Evolutionary conservation across 2,888 invertebrate genomes (phyloP).

Genomic region (Ophioninae sp.): DNA sequence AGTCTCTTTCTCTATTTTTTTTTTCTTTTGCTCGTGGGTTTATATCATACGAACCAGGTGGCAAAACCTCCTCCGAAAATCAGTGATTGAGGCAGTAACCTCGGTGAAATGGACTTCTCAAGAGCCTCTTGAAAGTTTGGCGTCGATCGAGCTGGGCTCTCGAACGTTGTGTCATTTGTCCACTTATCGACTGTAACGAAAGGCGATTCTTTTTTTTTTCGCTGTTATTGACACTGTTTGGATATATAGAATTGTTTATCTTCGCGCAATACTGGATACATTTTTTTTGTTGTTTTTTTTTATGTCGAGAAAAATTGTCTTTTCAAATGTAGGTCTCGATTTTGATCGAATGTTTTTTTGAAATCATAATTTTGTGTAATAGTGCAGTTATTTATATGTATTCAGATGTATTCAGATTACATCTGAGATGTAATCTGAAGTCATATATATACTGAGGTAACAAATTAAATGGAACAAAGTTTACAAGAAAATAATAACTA

Average conservation of each 20-base stretch:
- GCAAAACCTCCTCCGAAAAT: conserved; percentile 13
- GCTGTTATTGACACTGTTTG: neutral
- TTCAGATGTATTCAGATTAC: too few species aligned
- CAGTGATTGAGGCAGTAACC: conserved; percentile 9
- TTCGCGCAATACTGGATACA: too few species aligned
- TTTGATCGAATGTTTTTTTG: too few species aligned
- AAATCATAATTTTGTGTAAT: too few species aligned
- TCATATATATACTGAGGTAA: too few species aligned
- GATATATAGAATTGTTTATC: neutral
- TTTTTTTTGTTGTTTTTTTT: too few species aligned
- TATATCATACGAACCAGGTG: conserved; percentile 21
- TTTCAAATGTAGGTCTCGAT: too few species aligned
- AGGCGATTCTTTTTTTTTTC: neutral
- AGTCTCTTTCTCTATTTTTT: conserved; percentile 12
- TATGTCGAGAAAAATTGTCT: too few species aligned
- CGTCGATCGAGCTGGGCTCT: neutral
- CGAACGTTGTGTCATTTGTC: neutral
- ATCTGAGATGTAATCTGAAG: too few species aligned
- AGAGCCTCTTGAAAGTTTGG: neutral
- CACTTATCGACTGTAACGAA: neutral
- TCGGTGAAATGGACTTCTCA: neutral
- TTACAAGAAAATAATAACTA: too few species aligned
- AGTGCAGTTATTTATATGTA: too few species aligned
- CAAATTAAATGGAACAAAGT: too few species aligned
- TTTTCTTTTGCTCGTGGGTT: conserved; percentile 16